phyloP scores from a whole-genome alignment of 1,140 invertebrate species.

The Penaeus chinensis region DNA sequence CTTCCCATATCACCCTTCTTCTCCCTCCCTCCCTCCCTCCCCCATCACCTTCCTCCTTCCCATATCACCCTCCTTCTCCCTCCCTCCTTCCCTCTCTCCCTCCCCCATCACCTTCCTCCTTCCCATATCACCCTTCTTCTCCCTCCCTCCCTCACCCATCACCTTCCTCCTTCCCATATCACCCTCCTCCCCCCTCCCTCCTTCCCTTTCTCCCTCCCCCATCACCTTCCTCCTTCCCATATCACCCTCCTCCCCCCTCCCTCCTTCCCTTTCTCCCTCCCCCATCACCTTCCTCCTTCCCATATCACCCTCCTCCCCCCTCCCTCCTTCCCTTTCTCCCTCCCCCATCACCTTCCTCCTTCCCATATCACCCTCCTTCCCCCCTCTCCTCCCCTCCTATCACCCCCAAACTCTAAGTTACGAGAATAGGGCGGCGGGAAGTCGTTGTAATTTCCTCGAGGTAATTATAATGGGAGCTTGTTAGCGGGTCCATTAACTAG shows the following conservation, averaged over 20 bases:
- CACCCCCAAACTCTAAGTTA: background rate
- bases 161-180: background rate
- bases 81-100: background rate
- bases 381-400: background rate
- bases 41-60: background rate
- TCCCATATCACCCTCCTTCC: background rate
- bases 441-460: constrained; percentile 38
- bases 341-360: too few species aligned
- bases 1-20: too few species aligned
- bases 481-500: constrained; percentile 40
- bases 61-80: background rate
- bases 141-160: background rate
- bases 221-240: background rate
- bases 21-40: background rate
- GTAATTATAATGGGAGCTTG: constrained; percentile 49
- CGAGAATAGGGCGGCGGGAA: background rate
- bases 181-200: background rate
- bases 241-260: background rate
- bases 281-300: too few species aligned
- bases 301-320: background rate
- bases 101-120: background rate
- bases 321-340: too few species aligned
- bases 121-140: background rate
- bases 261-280: background rate
- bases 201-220: background rate